Percentiles rank a stretch among this genome's conserved stretches.
phyloP scores from a whole-genome alignment of 1,140 invertebrate genomes.

The Aphelenchoides avenae region DNA sequence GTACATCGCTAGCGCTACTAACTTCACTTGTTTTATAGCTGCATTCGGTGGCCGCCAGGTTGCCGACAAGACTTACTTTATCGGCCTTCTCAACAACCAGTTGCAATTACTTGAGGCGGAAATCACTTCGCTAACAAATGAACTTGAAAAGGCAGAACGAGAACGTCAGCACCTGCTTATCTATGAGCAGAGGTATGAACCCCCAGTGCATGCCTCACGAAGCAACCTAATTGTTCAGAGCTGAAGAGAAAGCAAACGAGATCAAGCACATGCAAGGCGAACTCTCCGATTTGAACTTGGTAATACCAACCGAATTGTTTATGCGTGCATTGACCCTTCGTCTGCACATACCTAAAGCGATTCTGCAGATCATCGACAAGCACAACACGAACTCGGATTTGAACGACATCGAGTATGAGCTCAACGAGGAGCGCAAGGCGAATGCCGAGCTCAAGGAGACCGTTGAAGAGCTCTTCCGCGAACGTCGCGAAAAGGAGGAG shows the following conservation, averaged over 20 bases:
- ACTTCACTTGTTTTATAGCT: conserved; percentile 16
- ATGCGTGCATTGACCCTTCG: no score
- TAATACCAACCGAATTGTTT: background rate
- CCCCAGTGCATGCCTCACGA: background rate
- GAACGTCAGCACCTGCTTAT: conserved; percentile 27
- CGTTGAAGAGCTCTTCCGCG: conserved; percentile 34
- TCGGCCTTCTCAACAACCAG: conserved; percentile 39
- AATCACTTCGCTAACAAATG: conserved; percentile 15
- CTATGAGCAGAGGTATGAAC: conserved; percentile 32
- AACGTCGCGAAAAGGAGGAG: conserved; percentile 35
- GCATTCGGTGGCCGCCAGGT: conserved; percentile 20
- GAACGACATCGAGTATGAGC: conserved; percentile 19
- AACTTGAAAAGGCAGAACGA: conserved; percentile 28
- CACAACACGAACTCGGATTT: conserved; percentile 36
- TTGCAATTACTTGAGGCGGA: conserved; percentile 21
- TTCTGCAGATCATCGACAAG: conserved; percentile 30
- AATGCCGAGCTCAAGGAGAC: conserved; percentile 24
- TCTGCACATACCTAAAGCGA: no score
- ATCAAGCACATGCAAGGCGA: conserved; percentile 32
- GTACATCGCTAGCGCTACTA: background rate
- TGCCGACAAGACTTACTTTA: conserved; percentile 30
- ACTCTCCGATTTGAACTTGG: conserved; percentile 33
- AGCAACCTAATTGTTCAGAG: conserved; percentile 4
- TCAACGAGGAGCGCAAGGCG: conserved; percentile 8
- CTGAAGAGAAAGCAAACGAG: conserved; percentile 39